phyloP scores from a whole-genome alignment of 2,797 vertebrate species.

The Hoplostethus atlanticus region DNA sequence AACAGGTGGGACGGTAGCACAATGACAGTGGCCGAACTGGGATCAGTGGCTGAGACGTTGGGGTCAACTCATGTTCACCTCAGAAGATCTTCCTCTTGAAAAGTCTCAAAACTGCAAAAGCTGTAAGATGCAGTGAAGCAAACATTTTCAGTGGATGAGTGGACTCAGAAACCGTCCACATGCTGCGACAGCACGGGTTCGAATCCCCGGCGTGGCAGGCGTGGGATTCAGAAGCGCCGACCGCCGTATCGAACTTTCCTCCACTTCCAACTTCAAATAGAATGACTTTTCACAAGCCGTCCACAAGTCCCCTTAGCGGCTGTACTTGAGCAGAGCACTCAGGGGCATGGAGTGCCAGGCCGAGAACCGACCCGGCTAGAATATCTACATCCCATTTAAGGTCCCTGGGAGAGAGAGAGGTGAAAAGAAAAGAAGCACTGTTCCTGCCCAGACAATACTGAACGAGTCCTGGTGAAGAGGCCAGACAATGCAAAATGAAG shows the following conservation, averaged over 20 bases:
- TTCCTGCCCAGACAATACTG: slow-evolving; percentile 71
- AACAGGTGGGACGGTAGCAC: slow-evolving; percentile 47
- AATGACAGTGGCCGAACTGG: background rate
- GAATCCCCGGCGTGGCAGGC: slow-evolving; percentile 48
- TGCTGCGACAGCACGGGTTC: slow-evolving; percentile 7
- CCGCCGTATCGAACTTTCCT: slow-evolving; percentile 58
- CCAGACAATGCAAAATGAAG: slow-evolving; percentile 66
- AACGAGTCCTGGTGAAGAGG: slow-evolving; percentile 67
- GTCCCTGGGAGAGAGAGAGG: slow-evolving; percentile 63
- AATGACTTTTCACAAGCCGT: slow-evolving; percentile 63
- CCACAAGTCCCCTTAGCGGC: slow-evolving; percentile 64
- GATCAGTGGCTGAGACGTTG: background rate
- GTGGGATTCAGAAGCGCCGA: slow-evolving; percentile 47
- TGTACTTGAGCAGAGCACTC: slow-evolving; percentile 72
- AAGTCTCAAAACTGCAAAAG: too few species aligned
- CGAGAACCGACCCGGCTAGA: slow-evolving; percentile 70
- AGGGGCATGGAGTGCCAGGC: slow-evolving; percentile 69
- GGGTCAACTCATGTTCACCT: too few species aligned
- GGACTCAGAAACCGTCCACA: slow-evolving; percentile 6
- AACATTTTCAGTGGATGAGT: too few species aligned
- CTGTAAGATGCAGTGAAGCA: too few species aligned
- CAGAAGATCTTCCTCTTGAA: too few species aligned
- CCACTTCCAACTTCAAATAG: slow-evolving; percentile 58
- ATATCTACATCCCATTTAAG: slow-evolving; percentile 79
- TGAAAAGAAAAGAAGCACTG: slow-evolving; percentile 76